These are phyloP conservation scores for Pyxicephalus adspersus DNA, from an alignment of 2,113 vertebrate genomes.

Conservation along the genomic window DNA sequence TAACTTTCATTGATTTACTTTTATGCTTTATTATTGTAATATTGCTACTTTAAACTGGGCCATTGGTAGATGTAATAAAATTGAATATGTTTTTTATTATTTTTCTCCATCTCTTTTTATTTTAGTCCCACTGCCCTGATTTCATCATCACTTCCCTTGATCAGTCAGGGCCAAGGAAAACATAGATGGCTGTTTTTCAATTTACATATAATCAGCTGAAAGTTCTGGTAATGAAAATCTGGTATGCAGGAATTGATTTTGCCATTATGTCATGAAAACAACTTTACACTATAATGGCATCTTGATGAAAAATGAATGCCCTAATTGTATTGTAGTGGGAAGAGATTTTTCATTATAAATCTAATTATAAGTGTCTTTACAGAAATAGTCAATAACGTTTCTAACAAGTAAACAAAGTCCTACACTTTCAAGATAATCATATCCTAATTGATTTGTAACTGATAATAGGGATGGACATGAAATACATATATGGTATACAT, in stretches of 20 bases:
- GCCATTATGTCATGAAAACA: neutral
- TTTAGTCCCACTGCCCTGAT: too few relatives aligned
- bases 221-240: too few relatives aligned
- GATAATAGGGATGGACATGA: neutral
- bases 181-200: too few relatives aligned
- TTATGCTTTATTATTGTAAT: too few relatives aligned
- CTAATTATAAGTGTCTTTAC: neutral
- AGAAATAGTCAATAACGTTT: neutral
- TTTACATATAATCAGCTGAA: too few relatives aligned
- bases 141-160: too few relatives aligned
- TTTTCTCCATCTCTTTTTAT: too few relatives aligned
- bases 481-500: neutral
- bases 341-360: neutral
- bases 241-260: neutral
- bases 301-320: neutral
- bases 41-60: too few relatives aligned
- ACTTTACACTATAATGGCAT: neutral
- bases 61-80: too few relatives aligned
- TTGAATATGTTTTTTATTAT: too few relatives aligned
- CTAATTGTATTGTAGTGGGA: neutral
- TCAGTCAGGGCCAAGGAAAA: too few relatives aligned
- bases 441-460: neutral
- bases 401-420: neutral
- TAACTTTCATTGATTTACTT: too few relatives aligned
- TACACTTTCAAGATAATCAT: conserved; percentile 12